These are phyloP conservation scores for Melanotaenia maccullochi DNA, from an alignment of 2,797 vertebrate species.

Conservation along the genomic window DNA sequence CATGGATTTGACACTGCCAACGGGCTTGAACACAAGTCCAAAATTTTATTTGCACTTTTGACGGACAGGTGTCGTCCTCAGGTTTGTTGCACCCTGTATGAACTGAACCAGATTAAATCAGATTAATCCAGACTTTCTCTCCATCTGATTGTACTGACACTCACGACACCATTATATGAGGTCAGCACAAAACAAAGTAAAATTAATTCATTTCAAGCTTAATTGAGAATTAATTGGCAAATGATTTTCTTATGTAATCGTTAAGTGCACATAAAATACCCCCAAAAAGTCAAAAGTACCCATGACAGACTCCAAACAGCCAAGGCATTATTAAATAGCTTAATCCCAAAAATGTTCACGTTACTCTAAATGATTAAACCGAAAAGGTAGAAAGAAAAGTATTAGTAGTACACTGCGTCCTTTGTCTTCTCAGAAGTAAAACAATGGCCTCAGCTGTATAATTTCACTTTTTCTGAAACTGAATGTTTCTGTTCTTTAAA, in stretches of 20 bases:
- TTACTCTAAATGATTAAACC: neutral
- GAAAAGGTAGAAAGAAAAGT: neutral
- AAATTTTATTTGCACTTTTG: slow-evolving; percentile 21
- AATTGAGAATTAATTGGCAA: neutral
- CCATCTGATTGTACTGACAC: neutral
- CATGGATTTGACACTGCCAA: slow-evolving; percentile 31
- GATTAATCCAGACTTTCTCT: slow-evolving; percentile 1
- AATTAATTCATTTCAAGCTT: neutral
- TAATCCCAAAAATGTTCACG: neutral
- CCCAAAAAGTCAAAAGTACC: neutral
- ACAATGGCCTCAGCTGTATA: neutral
- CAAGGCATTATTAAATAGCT: neutral
- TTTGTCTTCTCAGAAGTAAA: neutral
- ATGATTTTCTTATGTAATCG: neutral
- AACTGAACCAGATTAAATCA: slow-evolving; percentile 16
- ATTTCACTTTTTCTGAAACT: neutral
- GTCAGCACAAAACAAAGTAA: neutral
- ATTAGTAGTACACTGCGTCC: neutral
- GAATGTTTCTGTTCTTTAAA: neutral
- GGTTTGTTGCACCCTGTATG: slow-evolving; percentile 13
- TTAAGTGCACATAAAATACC: neutral
- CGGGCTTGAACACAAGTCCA: slow-evolving; percentile 32
- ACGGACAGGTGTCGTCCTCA: slow-evolving; percentile 41
- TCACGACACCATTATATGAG: neutral
- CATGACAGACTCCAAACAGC: neutral